These are phyloP conservation scores for Brachionus rotundiformis DNA, from an alignment of 1,140 invertebrate genomes.

Conservation along the genomic window DNA sequence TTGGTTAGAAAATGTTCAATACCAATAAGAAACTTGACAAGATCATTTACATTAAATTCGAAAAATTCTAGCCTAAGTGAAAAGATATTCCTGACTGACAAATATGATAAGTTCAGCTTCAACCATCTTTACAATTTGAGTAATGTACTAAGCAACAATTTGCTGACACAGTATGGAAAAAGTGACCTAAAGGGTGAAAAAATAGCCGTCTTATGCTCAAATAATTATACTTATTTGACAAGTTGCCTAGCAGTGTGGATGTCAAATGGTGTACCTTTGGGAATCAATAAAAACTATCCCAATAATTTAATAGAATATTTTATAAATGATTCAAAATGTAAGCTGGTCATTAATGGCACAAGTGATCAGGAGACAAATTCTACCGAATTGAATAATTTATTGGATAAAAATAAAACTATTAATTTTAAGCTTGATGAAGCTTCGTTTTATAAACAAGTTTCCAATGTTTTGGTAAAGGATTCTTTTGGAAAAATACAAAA, in stretches of 20 bases:
- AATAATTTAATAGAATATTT: constrained; percentile 45
- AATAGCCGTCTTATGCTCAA: constrained; percentile 48
- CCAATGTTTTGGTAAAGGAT: not conserved
- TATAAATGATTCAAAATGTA: constrained; percentile 48
- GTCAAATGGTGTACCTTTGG: constrained; percentile 38
- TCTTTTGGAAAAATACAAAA: constrained; percentile 8
- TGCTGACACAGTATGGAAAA: not conserved
- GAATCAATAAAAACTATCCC: constrained; percentile 42
- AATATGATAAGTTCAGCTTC: constrained; percentile 13
- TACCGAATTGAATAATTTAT: not conserved
- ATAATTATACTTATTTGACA: constrained; percentile 50
- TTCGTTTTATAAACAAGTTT: not conserved
- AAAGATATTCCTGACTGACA: constrained; percentile 18
- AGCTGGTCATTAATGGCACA: constrained; percentile 47
- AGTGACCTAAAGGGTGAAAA: constrained; percentile 43
- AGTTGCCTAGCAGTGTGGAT: constrained; percentile 41
- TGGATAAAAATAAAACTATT: constrained; percentile 7
- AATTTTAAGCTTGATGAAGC: not conserved
- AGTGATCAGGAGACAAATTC: not conserved
- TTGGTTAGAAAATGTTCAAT: not conserved
- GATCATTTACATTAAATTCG: not conserved
- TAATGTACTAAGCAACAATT: constrained; percentile 23
- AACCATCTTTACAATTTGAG: constrained; percentile 6
- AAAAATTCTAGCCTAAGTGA: not conserved
- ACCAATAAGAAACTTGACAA: not conserved